Base-by-base conservation (phyloP, 2,797 vertebrate species). In the Luscinia luscinia region DNA sequence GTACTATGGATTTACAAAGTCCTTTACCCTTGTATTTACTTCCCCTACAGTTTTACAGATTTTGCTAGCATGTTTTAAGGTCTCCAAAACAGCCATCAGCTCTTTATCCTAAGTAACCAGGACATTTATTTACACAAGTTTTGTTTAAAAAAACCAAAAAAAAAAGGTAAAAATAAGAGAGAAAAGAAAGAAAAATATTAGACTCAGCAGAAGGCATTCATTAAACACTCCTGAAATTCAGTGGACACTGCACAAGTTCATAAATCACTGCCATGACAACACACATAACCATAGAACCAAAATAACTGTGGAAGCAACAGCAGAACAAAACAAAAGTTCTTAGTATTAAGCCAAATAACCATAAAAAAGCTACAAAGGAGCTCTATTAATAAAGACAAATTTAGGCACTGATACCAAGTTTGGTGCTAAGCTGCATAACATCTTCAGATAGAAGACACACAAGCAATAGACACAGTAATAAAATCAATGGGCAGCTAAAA, bases 191-290 rank as follows among this genome's bases (percentile, higher is more conserved):
- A 43, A 18, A 62, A 11, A 45, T 4, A 20, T 68, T 57, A 93
- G 14, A 9, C 45, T 88, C 76, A 78, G 63, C 43, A 87, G 77
- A 91, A 87, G 62, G 9, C 51, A 84, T 79, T 81, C 67, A 87
- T n/a, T 84, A 76, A 78, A 83, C 22, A 45, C 52, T 72, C n/a
- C 52, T 41, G 55, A 77, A 80, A 90, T 58, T 68, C 32, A 84
- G 32, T 9, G 48, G 73, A 52, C 12, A 28, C 68, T 32, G 21
- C 38, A 74, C 13, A 70, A 90, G 61, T 36, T 70, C 40, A 75
- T 19, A 15, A 84, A 91, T 91, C 59, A 68, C 72, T 87, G 68
- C 75, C 84, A 80, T 63, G 75, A 95, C 70, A 95, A 80, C 46
- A 57, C 4, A 2, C 62, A 38, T 19, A 90, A 79, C 36, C 43